Conservation (phyloP, 2,888 invertebrate species). For the Keiferia lycopersicella region DNA sequence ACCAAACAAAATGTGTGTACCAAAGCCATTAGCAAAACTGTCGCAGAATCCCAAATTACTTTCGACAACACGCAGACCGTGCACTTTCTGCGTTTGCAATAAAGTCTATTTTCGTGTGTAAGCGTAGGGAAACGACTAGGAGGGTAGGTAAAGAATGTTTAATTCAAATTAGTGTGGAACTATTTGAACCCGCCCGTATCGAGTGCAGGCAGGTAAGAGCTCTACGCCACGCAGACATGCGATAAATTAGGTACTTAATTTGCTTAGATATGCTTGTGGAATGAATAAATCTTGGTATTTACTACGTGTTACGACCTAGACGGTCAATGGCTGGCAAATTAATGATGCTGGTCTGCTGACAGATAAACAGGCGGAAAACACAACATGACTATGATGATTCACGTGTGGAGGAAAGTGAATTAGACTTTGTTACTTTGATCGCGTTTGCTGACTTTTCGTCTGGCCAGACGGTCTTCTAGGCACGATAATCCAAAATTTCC, state of each 20-base stretch:
- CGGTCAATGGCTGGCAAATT: too few species aligned
- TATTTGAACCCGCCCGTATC: slow-evolving; percentile 12
- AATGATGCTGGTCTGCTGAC: too few species aligned
- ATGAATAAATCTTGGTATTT: too few species aligned
- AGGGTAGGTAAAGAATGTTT: slow-evolving; percentile 15
- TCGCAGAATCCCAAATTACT: slow-evolving; percentile 6
- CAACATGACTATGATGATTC: too few species aligned
- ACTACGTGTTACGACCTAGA: too few species aligned
- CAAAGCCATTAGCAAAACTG: slow-evolving; percentile 7
- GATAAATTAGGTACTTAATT: not conserved
- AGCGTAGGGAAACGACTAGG: not conserved
- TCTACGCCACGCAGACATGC: not conserved
- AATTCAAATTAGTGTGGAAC: slow-evolving; percentile 20
- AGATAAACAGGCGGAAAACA: too few species aligned
- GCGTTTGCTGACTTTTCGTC: too few species aligned
- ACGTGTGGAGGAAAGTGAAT: too few species aligned
- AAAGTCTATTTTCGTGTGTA: not conserved
- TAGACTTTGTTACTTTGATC: too few species aligned
- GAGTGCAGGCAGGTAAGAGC: not conserved
- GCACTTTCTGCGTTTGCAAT: slow-evolving; percentile 1
- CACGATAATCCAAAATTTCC: too few species aligned
- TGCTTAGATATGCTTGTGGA: too few species aligned
- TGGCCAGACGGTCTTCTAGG: too few species aligned
- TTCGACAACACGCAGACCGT: slow-evolving; percentile 1
- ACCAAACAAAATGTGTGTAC: slow-evolving; percentile 1